These are phyloP conservation scores for Zelostemma sp. DNA, from an alignment of 1,140 invertebrate species.

Conservation along the genomic window DNA sequence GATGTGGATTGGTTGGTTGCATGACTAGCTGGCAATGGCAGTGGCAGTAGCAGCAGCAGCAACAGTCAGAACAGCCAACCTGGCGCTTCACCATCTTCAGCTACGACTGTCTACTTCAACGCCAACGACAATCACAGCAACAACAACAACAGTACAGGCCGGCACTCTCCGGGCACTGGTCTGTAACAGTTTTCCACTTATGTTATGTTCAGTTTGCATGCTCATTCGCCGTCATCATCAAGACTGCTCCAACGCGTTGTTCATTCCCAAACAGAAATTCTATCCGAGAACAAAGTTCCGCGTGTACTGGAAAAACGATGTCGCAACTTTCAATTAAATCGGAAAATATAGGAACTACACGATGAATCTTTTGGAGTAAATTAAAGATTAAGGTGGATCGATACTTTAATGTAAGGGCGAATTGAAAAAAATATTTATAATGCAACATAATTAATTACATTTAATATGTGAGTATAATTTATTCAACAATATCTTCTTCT, in stretches of 20 bases:
- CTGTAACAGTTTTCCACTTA: conserved; percentile 54
- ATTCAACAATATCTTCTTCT: too few relatives aligned
- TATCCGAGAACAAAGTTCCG: background rate
- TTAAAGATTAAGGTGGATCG: too few relatives aligned
- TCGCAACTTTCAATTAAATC: too few relatives aligned
- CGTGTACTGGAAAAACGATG: too few relatives aligned
- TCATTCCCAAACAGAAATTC: background rate
- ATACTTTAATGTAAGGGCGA: too few relatives aligned
- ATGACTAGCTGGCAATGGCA: conserved; percentile 67
- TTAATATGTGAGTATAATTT: too few relatives aligned
- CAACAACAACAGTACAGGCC: conserved; percentile 46
- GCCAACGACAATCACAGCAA: conserved; percentile 43
- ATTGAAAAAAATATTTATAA: too few relatives aligned
- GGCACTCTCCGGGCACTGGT: conserved; percentile 63
- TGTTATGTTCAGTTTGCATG: conserved; percentile 21
- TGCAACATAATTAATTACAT: too few relatives aligned
- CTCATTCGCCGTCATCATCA: background rate
- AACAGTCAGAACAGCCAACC: conserved; percentile 68
- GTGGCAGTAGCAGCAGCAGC: conserved; percentile 56
- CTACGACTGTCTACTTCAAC: conserved; percentile 53
- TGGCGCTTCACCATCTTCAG: conserved; percentile 55
- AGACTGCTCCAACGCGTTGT: background rate
- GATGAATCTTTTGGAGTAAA: too few relatives aligned
- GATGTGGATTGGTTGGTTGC: conserved; percentile 64
- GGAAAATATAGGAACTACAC: too few relatives aligned